Base-by-base conservation (phyloP, 2,797 vertebrate genomes). In the Petrocephalus sullivani region DNA sequence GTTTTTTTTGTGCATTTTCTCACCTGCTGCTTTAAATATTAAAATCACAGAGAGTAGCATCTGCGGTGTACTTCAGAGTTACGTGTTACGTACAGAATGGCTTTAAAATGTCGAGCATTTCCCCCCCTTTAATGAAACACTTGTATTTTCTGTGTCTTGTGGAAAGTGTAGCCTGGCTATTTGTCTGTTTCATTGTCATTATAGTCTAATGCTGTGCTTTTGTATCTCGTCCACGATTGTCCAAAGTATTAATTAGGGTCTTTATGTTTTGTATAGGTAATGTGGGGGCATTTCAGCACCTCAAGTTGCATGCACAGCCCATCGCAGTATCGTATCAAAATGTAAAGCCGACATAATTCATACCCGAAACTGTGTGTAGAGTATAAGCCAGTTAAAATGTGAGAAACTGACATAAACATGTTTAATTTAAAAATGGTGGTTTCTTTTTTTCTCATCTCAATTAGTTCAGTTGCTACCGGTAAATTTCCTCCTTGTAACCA, bases 301-400 rank as follows among this genome's bases (percentile, higher is more conserved):
- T 96, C 95, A 93, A 97, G 95, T 94, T 97, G 97, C 97, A 98
- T 98, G 95, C 95, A 64, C 88, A 89, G 28, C 71, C 90, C 93
- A 93, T 95, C 94, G 93, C 92, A 94, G 94, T 93, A 94, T 95
- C 94, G 95, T 96, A 96, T 94, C 95, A 94, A 94, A 92, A 58
- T 93, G 92, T 95, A 92, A 91, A 93, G 89, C 90, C 87, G 16
- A 89, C 91, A 83, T 95, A 93, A 46, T 61, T 64, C 58, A 87
- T 87, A 93, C 92, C 87, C 90, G 91, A 93, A 88, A 90, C 91
- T 93, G 92, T 95, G 93, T 95, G 94, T 93, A 94, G 91, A 93
- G 92, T 91, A 87, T 94, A 93, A 92, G 90, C 93, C 91, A 93
- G 94, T 64, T 92, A 89, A 90, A 88, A 88, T 94, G 94, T 95